Evolutionary conservation across 2,797 vertebrate species (phyloP), one percentile per base, ranked within the genome.

Genomic region (Arvicola amphibius): DNA sequence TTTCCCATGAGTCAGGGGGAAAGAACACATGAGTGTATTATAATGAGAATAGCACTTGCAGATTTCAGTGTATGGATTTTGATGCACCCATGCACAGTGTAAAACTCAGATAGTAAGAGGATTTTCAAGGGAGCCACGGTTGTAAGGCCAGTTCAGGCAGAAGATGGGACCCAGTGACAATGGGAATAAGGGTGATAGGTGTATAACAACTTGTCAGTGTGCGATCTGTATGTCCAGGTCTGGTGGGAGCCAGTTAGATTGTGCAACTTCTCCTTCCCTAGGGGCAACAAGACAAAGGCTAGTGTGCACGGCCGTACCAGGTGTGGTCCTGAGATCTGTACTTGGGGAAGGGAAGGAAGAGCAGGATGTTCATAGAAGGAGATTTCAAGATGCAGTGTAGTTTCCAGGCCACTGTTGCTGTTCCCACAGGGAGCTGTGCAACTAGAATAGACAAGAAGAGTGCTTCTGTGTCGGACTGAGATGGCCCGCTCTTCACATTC

Each of bases 1-100:
- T 59, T 96, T 84, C 11, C 3, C 32, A 8, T 17, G n/a, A 48
- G 40, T 88, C 34, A 19, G 74, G 17, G 25, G 48, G 14, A 37
- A 37, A 61, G 74, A 81, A 25, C 3, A 11, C 3, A 46, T 40
- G 46, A n/a, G 7, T 19, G 37, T 40, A 23, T 67, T 83, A 34
- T 2, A 90, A 37, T 3, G 12, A 86, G 34, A 90, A 40, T 53
- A 13, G 46, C 5, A 12, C 4, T 80, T 76, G 29, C 40, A 32
- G 23, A 29, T 90, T 59, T 74, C 53, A 96, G 9, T 48, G 34
- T 80, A 34, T 95, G 85, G n/a, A 76, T 85, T 93, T 46, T 3
- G 29, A 48, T 40, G 32, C 61, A 16, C 69, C 78, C 27, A 6
- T 56, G 67, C 88, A 65, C 43, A 65, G 17, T 46, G 79, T 74